phyloP scores from a whole-genome alignment of 2,888 invertebrate genomes.

The Pharmacophagus antenor region DNA sequence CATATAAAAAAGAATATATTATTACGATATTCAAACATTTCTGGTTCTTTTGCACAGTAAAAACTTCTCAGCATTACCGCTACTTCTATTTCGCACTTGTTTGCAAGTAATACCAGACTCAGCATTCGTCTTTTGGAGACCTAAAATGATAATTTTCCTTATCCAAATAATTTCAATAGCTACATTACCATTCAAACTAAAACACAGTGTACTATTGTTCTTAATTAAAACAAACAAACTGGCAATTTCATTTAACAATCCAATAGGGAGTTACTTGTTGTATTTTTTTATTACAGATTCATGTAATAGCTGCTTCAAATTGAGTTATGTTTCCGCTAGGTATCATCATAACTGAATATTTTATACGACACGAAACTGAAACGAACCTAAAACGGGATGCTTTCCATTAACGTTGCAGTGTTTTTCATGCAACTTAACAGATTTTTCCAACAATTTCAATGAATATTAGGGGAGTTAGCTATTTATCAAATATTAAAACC shows the following conservation, averaged over 20 bases:
- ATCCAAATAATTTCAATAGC: no score
- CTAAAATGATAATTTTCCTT: no score
- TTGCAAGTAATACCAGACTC: no score
- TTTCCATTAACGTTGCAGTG: constrained; percentile 8
- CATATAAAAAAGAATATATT: no score
- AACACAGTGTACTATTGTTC: neutral
- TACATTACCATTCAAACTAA: neutral
- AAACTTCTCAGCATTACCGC: no score
- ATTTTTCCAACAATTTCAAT: neutral
- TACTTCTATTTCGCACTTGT: no score
- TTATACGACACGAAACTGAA: constrained; percentile 20
- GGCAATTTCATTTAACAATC: constrained; percentile 18
- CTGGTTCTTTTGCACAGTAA: no score
- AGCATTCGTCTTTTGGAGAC: no score
- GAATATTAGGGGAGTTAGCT: no score
- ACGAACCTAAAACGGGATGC: constrained; percentile 6
- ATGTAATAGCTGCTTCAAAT: constrained; percentile 22
- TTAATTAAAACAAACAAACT: constrained; percentile 8
- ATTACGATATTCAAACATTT: no score
- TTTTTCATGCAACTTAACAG: constrained; percentile 2
- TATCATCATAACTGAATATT: constrained; percentile 30
- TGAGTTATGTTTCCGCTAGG: constrained; percentile 23
- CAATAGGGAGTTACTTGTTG: constrained; percentile 5
- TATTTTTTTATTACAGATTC: constrained; percentile 23
- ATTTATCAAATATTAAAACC: no score